A percentile compares a stretch with the other conserved stretches of the same genome.
Evolutionary conservation across 2,888 invertebrate genomes (phyloP).

Genomic region (Drosophila parthenogenetica): DNA sequence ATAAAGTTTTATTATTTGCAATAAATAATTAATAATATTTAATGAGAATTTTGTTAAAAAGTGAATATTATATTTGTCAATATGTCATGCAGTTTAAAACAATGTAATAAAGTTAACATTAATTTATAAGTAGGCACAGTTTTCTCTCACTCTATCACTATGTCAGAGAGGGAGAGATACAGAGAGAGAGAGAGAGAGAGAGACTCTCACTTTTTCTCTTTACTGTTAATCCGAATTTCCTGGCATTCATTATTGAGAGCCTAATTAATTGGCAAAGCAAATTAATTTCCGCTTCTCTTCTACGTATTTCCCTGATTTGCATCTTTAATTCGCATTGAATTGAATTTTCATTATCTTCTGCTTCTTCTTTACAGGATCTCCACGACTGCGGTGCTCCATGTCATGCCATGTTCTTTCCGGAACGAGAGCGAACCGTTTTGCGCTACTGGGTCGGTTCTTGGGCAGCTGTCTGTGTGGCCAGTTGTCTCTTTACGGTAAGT

Average conservation of each 20-base stretch:
- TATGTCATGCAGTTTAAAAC: slow-evolving; percentile 32
- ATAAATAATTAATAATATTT: slow-evolving; percentile 4
- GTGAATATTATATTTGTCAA: slow-evolving; percentile 1
- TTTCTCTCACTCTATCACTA: too few species aligned
- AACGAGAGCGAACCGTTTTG: slow-evolving; percentile 92
- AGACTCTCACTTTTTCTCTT: not conserved
- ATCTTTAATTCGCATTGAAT: slow-evolving; percentile 33
- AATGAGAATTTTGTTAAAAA: not conserved
- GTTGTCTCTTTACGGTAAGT: slow-evolving; percentile 93
- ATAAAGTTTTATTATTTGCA: not conserved
- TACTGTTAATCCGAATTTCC: slow-evolving; percentile 28
- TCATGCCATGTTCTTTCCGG: slow-evolving; percentile 95
- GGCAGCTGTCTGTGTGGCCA: slow-evolving; percentile 95
- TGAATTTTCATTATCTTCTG: slow-evolving; percentile 13
- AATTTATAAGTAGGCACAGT: not conserved
- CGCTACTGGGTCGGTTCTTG: slow-evolving; percentile 97
- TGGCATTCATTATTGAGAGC: slow-evolving; percentile 39
- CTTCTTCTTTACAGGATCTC: slow-evolving; percentile 80
- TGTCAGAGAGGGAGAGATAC: too few species aligned
- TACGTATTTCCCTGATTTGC: slow-evolving; percentile 15
- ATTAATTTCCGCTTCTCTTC: slow-evolving; percentile 56
- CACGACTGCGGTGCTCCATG: slow-evolving; percentile 96
- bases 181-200: too few species aligned
- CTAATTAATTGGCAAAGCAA: slow-evolving; percentile 71
- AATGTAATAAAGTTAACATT: slow-evolving; percentile 26